Evolutionary conservation across 2,888 invertebrate species (phyloP), one percentile per base, ranked within the genome.

Genomic region (Leptinotarsa tumamoca): DNA sequence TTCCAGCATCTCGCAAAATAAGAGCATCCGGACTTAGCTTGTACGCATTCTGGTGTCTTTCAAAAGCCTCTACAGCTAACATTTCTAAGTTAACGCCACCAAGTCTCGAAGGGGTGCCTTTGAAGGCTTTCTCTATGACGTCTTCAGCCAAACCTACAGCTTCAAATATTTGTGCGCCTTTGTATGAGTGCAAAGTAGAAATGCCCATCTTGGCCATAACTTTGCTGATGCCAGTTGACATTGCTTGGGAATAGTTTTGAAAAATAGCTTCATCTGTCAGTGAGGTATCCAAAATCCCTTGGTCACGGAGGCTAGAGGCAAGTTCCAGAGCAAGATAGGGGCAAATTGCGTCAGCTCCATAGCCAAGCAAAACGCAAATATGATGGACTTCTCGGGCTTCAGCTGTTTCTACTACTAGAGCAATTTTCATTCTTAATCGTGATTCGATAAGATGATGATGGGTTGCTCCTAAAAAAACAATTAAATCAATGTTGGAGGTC

Each of bases 131-230:
- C 75, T 98, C 95, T 77, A 99, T 92, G 0, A 99, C 95, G 84
- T 99, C 98, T 76, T 95, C 92, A 56, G 95, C 94, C 67, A 99
- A 89, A 0, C 99, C 99, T 14, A 99, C 98, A 0, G 98, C 98
- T 89, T 99, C 99, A 87, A 99, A 99, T 84, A 99, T 99, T 90
- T 99, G 99, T 0, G 99, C 99, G 79, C 98, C 96, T 90, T 98
- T 99, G 89, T 99, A 99, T 0, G 98, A 98, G 88, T 99, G 99
- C 58, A 99, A 90, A 0, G 99, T 99, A 74, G 98, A 98, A 86
- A 99, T 99, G 74, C 99, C 99, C 99, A 99, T 99, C 89, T 99
- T 99, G 5, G 99, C 99, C 99, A 99, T 99, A n/a, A 70, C 70
- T 89, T 97, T 97, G 69, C 84, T 87, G 72, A 88, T 86, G 51